Base-by-base conservation (phyloP, 2,113 vertebrate species). In the Eolophus roseicapilla region DNA sequence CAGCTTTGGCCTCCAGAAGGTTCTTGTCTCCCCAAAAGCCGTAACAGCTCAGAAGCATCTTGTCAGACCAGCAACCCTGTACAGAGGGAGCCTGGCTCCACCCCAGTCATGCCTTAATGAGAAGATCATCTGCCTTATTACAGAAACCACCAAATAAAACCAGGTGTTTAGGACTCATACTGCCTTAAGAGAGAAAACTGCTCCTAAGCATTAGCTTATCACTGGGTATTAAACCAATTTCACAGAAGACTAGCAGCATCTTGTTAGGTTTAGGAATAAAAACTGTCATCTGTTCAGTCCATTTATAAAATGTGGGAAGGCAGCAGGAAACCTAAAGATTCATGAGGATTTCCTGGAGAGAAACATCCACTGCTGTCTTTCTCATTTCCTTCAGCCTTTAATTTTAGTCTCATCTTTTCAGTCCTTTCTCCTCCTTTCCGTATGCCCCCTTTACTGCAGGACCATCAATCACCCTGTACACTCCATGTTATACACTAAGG, bases 251-350 rank as follows among this genome's bases (percentile, higher is more conserved):
- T 55, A 47, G 62, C 33, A 94, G 83, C 82, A 92, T 88, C 65
- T 71, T 2, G 0, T 60, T 82, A 76, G 31, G 82, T 94, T 92
- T 78, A 55, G 67, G 80, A 91, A 90, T 74, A 88, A 11, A 82
- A 96, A 82, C 50, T 59, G 28, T 47, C 46, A 60, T 94, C 90
- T 92, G 43, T 86, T 93, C 41, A 28, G 13, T 43, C 81, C 82
- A 84, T 59, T 93, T 55, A 96, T 63, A 74, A 91, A 82, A 70
- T 74, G 90, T 94, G 95, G 90, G 94, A 96, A 97, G 94, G 92
- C 94, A 96, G 47, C 97, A 79, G 94, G 97, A 63, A 93, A 85
- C 82, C 90, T 89, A 49, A 95, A 79, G 59, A 95, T 89, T 88
- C 73, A 81, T 41, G 9, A 77, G 60, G 63, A 52, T 59, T 46